Conservation (phyloP, 2,888 invertebrate species). For the Acanthococcus lagerstroemiae region DNA sequence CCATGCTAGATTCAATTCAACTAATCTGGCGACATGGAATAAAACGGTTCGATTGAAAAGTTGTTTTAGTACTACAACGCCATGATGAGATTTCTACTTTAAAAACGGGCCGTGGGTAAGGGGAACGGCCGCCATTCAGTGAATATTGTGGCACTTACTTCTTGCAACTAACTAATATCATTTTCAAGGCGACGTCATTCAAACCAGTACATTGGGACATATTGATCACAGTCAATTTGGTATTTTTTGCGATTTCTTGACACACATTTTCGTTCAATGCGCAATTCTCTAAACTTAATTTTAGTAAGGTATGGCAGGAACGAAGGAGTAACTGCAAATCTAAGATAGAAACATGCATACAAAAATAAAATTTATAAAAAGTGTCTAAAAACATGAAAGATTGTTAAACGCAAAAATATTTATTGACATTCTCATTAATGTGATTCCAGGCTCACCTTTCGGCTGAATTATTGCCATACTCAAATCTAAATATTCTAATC, state of each 20-base stretch:
- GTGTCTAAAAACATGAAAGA: conserved; percentile 33
- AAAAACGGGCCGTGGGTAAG: too few relatives aligned
- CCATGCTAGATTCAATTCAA: conserved; percentile 74
- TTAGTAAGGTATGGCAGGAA: conserved; percentile 60
- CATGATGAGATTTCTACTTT: too few relatives aligned
- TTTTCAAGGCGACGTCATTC: conserved; percentile 51
- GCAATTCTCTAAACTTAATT: conserved; percentile 75
- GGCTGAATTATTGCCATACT: conserved; percentile 43
- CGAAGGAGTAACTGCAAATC: conserved; percentile 48
- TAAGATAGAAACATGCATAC: too few relatives aligned
- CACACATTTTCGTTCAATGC: conserved; percentile 55
- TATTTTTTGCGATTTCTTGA: conserved; percentile 55
- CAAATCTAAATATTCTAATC: conserved; percentile 71
- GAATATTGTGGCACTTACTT: conserved; percentile 31
- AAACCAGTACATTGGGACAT: conserved; percentile 71
- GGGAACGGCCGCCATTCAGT: conserved; percentile 16
- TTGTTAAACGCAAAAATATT: conserved; percentile 13
- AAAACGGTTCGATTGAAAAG: too few relatives aligned
- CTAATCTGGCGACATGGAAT: conserved; percentile 47
- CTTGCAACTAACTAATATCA: conserved; percentile 45
- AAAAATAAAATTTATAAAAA: conserved; percentile 13
- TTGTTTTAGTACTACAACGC: too few relatives aligned
- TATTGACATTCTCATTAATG: background rate
- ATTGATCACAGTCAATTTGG: conserved; percentile 66
- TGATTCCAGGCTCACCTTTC: background rate